phyloP scores from a whole-genome alignment of 2,113 vertebrate genomes.

The Lepisosteus oculatus region DNA sequence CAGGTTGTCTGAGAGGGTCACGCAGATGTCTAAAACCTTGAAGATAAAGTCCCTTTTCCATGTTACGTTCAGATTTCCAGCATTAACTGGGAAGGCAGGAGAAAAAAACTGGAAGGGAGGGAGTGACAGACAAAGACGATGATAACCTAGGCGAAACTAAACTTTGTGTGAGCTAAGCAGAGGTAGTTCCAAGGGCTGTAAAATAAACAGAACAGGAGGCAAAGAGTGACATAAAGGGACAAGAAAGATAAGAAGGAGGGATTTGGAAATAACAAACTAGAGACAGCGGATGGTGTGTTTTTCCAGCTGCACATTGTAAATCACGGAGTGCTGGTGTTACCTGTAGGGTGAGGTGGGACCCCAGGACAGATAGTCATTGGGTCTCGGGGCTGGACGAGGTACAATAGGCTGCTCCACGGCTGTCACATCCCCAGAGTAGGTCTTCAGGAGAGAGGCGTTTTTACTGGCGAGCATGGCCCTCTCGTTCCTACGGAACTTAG shows the following conservation, averaged over 20 bases:
- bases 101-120: background rate
- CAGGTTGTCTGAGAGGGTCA: constrained; percentile 22
- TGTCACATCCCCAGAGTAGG: constrained; percentile 91
- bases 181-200: background rate
- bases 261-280: constrained; percentile 52
- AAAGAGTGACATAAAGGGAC: background rate
- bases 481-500: constrained; percentile 95
- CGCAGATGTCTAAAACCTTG: constrained; percentile 8
- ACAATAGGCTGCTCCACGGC: constrained; percentile 97
- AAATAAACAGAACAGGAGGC: background rate
- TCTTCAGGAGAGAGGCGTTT: constrained; percentile 93
- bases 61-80: background rate
- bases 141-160: background rate
- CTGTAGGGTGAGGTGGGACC: constrained; percentile 91
- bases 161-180: background rate
- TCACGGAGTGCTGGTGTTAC: constrained; percentile 52
- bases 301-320: no score
- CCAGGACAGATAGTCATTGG: constrained; percentile 96
- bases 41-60: no score
- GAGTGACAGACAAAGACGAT: background rate
- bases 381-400: constrained; percentile 87
- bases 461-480: constrained; percentile 97
- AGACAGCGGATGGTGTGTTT: constrained; percentile 26
- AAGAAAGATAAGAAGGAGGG: background rate
- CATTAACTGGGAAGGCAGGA: constrained; percentile 1